These are phyloP conservation scores for Alethe castanea DNA, from an alignment of 2,113 vertebrate species.

Conservation along the genomic window DNA sequence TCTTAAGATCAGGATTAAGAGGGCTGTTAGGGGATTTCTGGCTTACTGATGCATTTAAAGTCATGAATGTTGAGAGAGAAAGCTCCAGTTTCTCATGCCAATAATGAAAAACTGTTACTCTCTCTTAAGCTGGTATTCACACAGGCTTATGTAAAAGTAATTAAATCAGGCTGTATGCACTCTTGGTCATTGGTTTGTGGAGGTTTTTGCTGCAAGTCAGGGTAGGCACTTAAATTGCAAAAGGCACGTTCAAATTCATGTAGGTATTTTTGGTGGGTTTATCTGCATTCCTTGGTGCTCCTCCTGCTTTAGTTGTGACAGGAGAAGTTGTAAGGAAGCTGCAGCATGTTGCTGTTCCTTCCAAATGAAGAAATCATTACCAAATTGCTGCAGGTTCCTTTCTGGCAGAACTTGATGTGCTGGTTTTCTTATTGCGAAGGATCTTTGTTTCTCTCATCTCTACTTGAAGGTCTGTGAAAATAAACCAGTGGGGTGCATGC, in stretches of 20 bases:
- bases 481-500: conserved; percentile 50
- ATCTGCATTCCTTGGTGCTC: neutral
- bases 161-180: neutral
- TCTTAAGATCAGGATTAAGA: neutral
- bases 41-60: neutral
- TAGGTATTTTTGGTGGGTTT: neutral
- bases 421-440: conserved; percentile 30
- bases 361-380: neutral
- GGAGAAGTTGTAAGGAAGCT: neutral
- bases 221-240: neutral
- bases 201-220: neutral
- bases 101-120: neutral
- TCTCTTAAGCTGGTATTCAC: neutral
- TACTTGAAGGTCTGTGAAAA: conserved; percentile 62
- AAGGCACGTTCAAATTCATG: neutral
- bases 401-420: conserved; percentile 65
- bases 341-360: neutral
- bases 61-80: neutral
- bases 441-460: neutral
- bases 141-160: neutral
- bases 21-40: neutral
- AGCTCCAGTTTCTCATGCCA: neutral
- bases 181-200: neutral
- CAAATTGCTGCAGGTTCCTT: neutral
- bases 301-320: neutral